Base-by-base conservation (phyloP, 2,113 vertebrate species). In the Dissostichus mawsoni region DNA sequence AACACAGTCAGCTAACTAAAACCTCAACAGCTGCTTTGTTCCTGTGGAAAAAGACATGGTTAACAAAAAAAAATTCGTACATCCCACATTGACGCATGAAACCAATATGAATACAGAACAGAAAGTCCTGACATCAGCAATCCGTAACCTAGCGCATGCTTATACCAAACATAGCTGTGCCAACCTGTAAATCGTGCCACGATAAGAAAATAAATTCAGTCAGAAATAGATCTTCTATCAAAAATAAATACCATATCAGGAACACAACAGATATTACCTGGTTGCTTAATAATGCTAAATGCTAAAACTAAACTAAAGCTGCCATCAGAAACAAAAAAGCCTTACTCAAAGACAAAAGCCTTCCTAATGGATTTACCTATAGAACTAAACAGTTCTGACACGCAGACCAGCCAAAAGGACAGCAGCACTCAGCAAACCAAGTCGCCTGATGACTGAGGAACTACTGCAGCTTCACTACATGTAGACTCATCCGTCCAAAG, bases 401-500 rank as follows among this genome's bases (percentile, higher is more conserved):
- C 0, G 8, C 76, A 61, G 33, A 82, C 7, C 58, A 74, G 65
- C 5, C 14, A 25, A 55, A 71, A 13, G 20, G 45, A 4, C 69
- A 59, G 81, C 71, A 47, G 18, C 61, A 33, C 64, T 61, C 45
- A 18, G 65, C 47, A 57, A 68, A 68, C 7, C 41, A 78, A 52
- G 79, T 56, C 16, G 4, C 36, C 29, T 20, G 55, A 81, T 45
- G 72, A 85, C 63, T 82, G 78, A 83, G n/a, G 41, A 81, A 62
- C 59, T 14, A 11, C 66, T 16, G 62, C 41, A 64, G 69, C 47
- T 56, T 62, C 48, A 53, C 82, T 61, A 67, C 64, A 87, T 76
- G 67, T 69, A 33, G 64, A 78, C 74, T 68, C 65, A 67, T 83
- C 78, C 11, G 76, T 85, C 84, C 88, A 92, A 90, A 91, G 89